phyloP scores from a whole-genome alignment of 2,888 invertebrate species.

The Poecilus cupreus region DNA sequence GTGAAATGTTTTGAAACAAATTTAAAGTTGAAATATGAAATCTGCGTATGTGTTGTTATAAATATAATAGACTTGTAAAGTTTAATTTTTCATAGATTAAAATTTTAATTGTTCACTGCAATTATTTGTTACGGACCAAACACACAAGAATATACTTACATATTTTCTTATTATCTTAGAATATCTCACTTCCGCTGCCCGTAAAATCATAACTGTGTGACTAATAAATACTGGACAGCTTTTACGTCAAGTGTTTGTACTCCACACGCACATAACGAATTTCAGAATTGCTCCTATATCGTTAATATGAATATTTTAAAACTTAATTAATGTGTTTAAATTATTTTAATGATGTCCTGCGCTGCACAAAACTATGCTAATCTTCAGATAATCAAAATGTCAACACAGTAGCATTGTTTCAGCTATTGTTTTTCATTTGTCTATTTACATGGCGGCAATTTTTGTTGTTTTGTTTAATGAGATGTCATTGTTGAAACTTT shows the following conservation, averaged over 20 bases:
- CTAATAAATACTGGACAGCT: slow-evolving; percentile 56
- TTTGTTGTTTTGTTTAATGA: background rate
- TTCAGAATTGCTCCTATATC: background rate
- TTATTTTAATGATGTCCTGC: slow-evolving; percentile 10
- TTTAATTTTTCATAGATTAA: slow-evolving; percentile 36
- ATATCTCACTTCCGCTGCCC: slow-evolving; percentile 56
- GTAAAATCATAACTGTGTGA: slow-evolving; percentile 59
- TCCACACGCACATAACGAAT: slow-evolving; percentile 5
- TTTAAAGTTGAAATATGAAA: slow-evolving; percentile 1
- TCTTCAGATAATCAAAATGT: background rate
- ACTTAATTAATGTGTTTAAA: slow-evolving; percentile 10
- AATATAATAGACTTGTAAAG: background rate
- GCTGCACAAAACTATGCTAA: slow-evolving; percentile 8
- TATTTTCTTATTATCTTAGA: slow-evolving; percentile 57
- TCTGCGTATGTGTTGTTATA: background rate
- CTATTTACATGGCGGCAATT: background rate
- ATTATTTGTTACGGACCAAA: slow-evolving; percentile 41
- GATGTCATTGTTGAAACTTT: background rate
- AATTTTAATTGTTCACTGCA: slow-evolving; percentile 44
- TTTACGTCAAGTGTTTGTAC: slow-evolving; percentile 34
- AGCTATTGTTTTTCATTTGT: slow-evolving; percentile 10
- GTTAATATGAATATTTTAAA: slow-evolving; percentile 38
- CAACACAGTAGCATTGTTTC: background rate
- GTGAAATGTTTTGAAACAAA: slow-evolving; percentile 8
- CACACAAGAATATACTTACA: slow-evolving; percentile 47